Conservation (phyloP, 2,797 vertebrate genomes). For the Petrocephalus sullivani region DNA sequence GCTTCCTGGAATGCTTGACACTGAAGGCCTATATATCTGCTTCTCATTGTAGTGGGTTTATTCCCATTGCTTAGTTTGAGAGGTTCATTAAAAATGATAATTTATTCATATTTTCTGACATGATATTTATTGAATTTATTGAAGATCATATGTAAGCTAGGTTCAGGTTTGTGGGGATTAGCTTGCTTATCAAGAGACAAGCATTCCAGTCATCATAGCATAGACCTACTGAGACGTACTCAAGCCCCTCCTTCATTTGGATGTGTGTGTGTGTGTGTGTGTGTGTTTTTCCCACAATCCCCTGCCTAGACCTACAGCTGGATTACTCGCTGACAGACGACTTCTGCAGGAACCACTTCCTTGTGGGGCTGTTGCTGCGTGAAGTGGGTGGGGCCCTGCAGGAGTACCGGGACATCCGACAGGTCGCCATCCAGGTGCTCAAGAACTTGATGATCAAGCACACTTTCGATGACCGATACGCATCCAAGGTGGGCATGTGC, state of each 20-base stretch:
- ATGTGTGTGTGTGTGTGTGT: neutral
- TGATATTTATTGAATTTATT: neutral
- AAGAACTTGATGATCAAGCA: slow-evolving; percentile 97
- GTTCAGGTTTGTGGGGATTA: neutral
- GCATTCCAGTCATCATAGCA: neutral
- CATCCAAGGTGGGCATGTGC: slow-evolving; percentile 66
- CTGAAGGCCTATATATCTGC: neutral
- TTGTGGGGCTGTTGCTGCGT: slow-evolving; percentile 85
- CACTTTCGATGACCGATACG: slow-evolving; percentile 88
- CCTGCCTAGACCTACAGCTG: slow-evolving; percentile 78
- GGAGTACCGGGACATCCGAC: slow-evolving; percentile 85
- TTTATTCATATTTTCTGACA: neutral
- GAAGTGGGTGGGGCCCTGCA: slow-evolving; percentile 85
- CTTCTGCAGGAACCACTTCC: slow-evolving; percentile 96
- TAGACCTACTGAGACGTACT: neutral
- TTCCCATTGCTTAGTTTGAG: neutral
- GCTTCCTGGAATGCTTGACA: neutral
- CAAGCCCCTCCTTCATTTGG: neutral
- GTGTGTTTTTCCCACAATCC: neutral
- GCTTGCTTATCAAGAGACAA: neutral
- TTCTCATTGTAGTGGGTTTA: neutral
- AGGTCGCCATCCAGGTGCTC: slow-evolving; percentile 84
- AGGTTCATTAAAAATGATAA: neutral
- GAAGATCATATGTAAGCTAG: neutral
- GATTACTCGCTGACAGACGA: slow-evolving; percentile 93